These are phyloP conservation scores for Ptiloglossa arizonensis DNA, from an alignment of 1,140 invertebrate genomes.

Conservation along the genomic window DNA sequence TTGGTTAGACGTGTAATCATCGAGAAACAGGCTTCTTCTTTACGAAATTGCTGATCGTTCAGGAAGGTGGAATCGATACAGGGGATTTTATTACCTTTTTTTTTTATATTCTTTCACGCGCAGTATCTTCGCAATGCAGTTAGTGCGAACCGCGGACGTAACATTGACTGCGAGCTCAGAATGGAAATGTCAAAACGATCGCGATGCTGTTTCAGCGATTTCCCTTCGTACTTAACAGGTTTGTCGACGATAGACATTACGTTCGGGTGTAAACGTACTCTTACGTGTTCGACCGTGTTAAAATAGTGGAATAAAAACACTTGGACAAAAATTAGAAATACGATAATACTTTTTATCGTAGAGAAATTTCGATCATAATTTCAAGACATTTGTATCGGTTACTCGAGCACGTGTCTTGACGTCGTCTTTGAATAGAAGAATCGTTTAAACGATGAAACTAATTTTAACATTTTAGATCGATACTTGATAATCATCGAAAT, in stretches of 20 bases:
- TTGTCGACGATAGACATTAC: neutral
- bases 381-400: no score
- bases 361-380: no score
- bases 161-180: slow-evolving; percentile 9
- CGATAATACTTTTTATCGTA: no score
- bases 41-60: slow-evolving; percentile 14
- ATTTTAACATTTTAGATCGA: no score
- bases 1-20: slow-evolving; percentile 49
- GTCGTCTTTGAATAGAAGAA: no score
- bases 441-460: no score
- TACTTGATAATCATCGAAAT: no score
- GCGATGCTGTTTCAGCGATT: slow-evolving; percentile 37
- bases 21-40: slow-evolving; percentile 26
- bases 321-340: no score
- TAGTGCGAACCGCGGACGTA: slow-evolving; percentile 9
- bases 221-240: neutral
- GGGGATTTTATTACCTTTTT: slow-evolving; percentile 44
- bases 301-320: no score
- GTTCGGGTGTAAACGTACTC: neutral
- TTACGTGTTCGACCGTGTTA: neutral
- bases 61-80: slow-evolving; percentile 35
- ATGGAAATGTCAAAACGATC: slow-evolving; percentile 64
- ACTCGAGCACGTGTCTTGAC: no score
- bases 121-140: slow-evolving; percentile 16
- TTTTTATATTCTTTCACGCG: neutral